A percentile compares a stretch with the other conserved stretches of the same genome.
Evolutionary conservation across 2,113 vertebrate genomes (phyloP).

Genomic region (Neomonachus schauinslandi): DNA sequence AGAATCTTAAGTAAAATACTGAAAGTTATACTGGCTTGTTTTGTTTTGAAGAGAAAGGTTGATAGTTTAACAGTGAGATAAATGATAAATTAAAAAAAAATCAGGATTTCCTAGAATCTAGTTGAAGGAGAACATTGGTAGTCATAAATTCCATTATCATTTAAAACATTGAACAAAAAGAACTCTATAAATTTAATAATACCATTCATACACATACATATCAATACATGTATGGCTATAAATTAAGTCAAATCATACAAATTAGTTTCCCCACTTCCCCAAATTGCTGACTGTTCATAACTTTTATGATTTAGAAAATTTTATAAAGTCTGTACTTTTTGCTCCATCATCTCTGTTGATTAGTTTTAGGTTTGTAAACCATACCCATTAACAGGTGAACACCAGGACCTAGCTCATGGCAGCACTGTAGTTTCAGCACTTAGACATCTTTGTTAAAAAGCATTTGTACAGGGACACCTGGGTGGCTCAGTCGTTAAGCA

Average conservation of each 20-base stretch:
- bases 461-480: neutral
- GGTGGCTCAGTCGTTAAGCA: no score
- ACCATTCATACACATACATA: neutral
- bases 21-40: neutral
- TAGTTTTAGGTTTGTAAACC: neutral
- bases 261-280: neutral
- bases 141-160: neutral
- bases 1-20: neutral
- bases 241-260: neutral
- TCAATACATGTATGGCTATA: neutral
- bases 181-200: neutral
- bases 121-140: neutral
- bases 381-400: neutral
- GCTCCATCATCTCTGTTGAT: neutral
- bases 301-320: neutral
- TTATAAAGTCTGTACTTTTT: neutral
- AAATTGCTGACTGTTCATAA: neutral
- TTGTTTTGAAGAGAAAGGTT: neutral
- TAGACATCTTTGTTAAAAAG: neutral
- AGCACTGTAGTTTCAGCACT: neutral
- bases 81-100: neutral
- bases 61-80: neutral
- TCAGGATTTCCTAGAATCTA: neutral
- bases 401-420: neutral
- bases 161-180: neutral